Percentiles rank a stretch among this genome's conserved stretches.
phyloP scores from a whole-genome alignment of 2,113 vertebrate genomes.

The Ondatra zibethicus region DNA sequence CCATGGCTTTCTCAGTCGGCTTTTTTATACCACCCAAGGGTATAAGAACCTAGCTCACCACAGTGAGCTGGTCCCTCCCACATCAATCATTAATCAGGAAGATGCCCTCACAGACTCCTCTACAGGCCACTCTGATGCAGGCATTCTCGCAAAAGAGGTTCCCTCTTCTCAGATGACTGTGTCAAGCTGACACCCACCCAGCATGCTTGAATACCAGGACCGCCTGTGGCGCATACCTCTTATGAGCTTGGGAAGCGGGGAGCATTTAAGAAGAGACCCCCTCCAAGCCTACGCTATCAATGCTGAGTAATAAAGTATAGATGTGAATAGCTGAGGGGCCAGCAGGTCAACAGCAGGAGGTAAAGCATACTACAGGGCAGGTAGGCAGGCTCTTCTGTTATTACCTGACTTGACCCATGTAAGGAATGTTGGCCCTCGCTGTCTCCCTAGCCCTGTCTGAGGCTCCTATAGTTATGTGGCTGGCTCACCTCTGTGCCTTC shows the following conservation, averaged over 20 bases:
- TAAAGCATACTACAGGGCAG: fast-evolving
- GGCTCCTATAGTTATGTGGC: neutral
- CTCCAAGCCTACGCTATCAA: fast-evolving
- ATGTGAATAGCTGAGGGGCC: fast-evolving
- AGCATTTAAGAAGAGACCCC: too few relatives aligned
- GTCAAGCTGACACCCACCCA: neutral
- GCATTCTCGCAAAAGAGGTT: neutral
- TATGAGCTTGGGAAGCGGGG: neutral
- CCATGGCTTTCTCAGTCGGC: neutral
- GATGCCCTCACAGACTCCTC: neutral
- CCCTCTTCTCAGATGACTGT: neutral
- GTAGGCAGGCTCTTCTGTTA: fast-evolving
- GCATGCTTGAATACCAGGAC: neutral
- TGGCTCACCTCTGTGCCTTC: fast-evolving
- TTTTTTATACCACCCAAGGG: neutral
- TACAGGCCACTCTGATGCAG: neutral
- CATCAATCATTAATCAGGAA: neutral
- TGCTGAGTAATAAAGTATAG: fast-evolving
- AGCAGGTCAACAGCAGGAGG: fast-evolving
- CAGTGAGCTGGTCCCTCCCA: neutral
- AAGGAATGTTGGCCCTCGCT: neutral
- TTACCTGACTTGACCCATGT: fast-evolving
- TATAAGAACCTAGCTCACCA: too few relatives aligned
- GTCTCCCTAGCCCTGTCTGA: fast-evolving
- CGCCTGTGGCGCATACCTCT: fast-evolving